Evolutionary conservation across 2,797 vertebrate species (phyloP), one percentile per base, ranked within the genome.

Genomic region (Microcaecilia unicolor): DNA sequence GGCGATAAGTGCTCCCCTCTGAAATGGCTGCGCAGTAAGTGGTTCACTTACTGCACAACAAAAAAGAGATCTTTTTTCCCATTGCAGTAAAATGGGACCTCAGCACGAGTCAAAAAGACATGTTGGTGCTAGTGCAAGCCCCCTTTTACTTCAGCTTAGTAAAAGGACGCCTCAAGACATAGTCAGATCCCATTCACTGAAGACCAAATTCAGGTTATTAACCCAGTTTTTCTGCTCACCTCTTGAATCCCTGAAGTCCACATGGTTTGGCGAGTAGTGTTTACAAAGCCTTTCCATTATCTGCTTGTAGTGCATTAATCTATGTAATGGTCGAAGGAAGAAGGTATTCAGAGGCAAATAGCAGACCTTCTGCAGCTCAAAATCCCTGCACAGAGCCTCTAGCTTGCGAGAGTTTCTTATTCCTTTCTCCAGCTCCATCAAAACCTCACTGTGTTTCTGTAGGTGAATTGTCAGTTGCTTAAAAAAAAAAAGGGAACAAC

Each of bases 301-400:
- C 78, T 93, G 93, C 72, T 92, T 93, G 79, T 98, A 99, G 80
- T 98, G 95, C 75, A 88, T 79, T 48, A 97, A 90, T 52, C 94
- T 88, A 74, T 99, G 96, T 56, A 95, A 78, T 1, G 96, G 96
- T 37, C 92, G 83, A 64, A 98, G 90, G 3, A 98, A 76, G 72
- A 98, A 99, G 47, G 92, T 86, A 18, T 92, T 97, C 55, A 99
- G 84, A 5, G 96, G 93, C 51, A 99, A 65, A 67, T 98, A 98
- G 58, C 96, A 99, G 51, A 95, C 94, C 57, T 98, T 98, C 54
- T 99, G 93, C 58, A 94, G 80, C 64, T 99, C 96, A 31, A 98
- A 97, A 60, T 97, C 93, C 36, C 91, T 74, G 78, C 91, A 97
- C 22, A 90, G 66, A 16, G 32, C 70, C 65, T 96, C 92, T 63